phyloP scores from a whole-genome alignment of 2,797 vertebrate species.

The Trachops cirrhosus region DNA sequence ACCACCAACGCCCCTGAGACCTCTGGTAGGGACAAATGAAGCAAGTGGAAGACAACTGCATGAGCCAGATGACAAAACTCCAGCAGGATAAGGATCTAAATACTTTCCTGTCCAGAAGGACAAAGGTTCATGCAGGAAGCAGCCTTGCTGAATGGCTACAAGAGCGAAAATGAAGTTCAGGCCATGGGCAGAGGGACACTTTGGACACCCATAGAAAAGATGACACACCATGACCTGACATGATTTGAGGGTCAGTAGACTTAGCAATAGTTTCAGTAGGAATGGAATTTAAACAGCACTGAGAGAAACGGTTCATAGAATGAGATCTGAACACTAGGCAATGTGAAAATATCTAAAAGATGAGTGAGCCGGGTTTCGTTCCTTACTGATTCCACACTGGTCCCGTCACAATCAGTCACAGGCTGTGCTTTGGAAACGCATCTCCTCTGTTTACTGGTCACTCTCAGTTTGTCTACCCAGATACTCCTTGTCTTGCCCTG shows the following conservation, averaged over 20 bases:
- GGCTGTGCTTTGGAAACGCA: neutral
- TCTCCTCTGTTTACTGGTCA: neutral
- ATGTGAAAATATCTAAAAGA: neutral
- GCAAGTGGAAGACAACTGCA: neutral
- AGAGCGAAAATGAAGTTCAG: neutral
- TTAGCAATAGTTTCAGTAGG: neutral
- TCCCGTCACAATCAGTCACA: accelerated
- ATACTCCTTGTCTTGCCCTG: neutral
- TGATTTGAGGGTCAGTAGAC: neutral
- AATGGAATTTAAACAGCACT: neutral
- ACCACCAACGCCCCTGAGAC: neutral
- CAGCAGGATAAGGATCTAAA: neutral
- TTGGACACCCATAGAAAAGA: neutral
- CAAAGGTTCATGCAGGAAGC: neutral
- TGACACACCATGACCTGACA: neutral
- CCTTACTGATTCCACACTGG: neutral
- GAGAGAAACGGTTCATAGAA: neutral
- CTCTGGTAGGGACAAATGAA: neutral
- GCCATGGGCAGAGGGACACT: neutral
- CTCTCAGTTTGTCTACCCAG: neutral
- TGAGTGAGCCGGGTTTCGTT: neutral
- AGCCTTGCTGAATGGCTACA: neutral
- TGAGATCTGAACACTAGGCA: neutral
- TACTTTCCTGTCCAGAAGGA: neutral
- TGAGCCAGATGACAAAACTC: neutral